Conservation (phyloP, 2,888 invertebrate species). For the Emmelina monodactyla region DNA sequence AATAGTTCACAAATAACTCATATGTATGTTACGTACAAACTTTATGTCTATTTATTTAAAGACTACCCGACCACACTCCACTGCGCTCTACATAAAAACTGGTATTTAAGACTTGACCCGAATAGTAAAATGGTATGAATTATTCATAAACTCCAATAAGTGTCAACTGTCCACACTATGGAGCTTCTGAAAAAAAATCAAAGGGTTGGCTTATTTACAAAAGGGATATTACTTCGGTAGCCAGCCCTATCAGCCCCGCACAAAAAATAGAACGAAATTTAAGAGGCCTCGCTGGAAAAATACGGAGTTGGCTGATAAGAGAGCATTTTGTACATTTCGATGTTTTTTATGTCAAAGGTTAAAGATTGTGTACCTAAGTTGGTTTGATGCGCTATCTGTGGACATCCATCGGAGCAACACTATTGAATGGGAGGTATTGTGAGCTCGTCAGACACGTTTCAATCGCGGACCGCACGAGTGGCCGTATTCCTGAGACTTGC, state of each 20-base stretch:
- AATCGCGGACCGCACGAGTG: constrained; percentile 21
- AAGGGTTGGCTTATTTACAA: constrained; percentile 17
- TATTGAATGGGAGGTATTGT: constrained; percentile 33
- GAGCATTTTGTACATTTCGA: too few species aligned
- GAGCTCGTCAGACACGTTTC: constrained; percentile 26
- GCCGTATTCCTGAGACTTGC: constrained; percentile 29
- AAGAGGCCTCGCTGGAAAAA: too few species aligned
- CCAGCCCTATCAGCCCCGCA: neutral
- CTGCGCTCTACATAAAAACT: neutral
- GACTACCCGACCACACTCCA: too few species aligned
- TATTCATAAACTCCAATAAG: constrained; percentile 42
- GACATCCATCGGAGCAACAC: constrained; percentile 33
- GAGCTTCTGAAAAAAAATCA: constrained; percentile 25
- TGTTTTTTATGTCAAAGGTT: too few species aligned
- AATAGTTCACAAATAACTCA: too few species aligned
- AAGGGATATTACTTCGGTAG: neutral
- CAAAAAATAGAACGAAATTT: too few species aligned
- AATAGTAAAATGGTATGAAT: constrained; percentile 22
- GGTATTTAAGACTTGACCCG: neutral
- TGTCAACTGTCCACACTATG: constrained; percentile 34
- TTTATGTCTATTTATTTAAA: too few species aligned
- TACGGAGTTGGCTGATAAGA: too few species aligned
- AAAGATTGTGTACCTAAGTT: too few species aligned
- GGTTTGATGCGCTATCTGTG: constrained; percentile 32
- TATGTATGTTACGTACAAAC: too few species aligned